Conservation (phyloP, 2,797 vertebrate species). For the Bucorvus abyssinicus region DNA sequence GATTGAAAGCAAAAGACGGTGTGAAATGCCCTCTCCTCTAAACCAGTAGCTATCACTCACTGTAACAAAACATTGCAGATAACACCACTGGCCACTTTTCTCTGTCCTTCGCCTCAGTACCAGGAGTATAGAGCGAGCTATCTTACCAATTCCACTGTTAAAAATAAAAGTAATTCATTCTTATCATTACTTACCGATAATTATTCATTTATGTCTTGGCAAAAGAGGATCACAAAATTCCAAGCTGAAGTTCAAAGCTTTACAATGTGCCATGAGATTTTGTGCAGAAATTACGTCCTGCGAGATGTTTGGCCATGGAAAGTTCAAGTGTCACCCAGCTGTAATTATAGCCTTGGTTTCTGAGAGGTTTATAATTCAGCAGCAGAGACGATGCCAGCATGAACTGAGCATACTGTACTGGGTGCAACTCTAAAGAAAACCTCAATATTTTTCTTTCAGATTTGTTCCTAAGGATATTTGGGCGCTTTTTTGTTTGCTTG, state of each 20-base stretch:
- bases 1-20: conserved; percentile 35
- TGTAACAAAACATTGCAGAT: conserved; percentile 32
- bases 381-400: not conserved
- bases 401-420: not conserved
- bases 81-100: conserved; percentile 9
- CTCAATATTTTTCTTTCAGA: not conserved
- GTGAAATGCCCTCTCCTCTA: conserved; percentile 28
- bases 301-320: conserved; percentile 38
- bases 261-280: not conserved
- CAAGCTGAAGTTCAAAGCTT: not conserved
- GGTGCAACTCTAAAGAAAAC: not conserved
- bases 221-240: not conserved
- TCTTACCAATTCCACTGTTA: not conserved
- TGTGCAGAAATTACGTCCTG: conserved; percentile 18
- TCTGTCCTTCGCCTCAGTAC: not conserved
- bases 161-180: not conserved
- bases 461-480: not conserved
- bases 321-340: conserved; percentile 44
- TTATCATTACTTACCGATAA: conserved; percentile 1
- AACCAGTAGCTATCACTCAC: conserved; percentile 1
- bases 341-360: conserved; percentile 54
- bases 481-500: not conserved
- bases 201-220: conserved; percentile 9
- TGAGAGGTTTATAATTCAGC: conserved; percentile 59
- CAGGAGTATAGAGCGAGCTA: not conserved